These are phyloP conservation scores for Drosophila anomelani DNA, from an alignment of 2,888 invertebrate genomes.

Conservation along the genomic window DNA sequence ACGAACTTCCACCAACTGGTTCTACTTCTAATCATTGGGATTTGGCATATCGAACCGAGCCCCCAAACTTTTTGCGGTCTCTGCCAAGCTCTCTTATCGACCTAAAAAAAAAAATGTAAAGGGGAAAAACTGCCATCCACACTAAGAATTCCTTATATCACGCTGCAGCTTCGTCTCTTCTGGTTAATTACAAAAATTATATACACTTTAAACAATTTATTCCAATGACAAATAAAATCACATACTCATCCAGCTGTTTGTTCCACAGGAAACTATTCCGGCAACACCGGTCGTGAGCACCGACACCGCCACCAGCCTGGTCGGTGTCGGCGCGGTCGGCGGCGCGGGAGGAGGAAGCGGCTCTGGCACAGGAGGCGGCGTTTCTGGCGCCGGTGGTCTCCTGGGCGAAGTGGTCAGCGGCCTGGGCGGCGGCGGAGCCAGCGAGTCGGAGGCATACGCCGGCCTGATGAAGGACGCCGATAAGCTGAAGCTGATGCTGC, in stretches of 20 bases:
- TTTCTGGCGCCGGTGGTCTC: slow-evolving; percentile 40
- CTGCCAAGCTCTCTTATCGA: slow-evolving; percentile 45
- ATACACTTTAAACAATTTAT: not conserved
- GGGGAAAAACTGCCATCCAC: not conserved
- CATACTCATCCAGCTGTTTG: slow-evolving; percentile 13
- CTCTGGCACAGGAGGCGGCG: slow-evolving; percentile 30
- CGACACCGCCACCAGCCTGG: slow-evolving; percentile 70
- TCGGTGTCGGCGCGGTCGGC: slow-evolving; percentile 57
- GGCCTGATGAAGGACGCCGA: slow-evolving; percentile 91
- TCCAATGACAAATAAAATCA: slow-evolving; percentile 2
- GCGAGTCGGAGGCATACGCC: slow-evolving; percentile 82
- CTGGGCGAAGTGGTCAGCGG: slow-evolving; percentile 65
- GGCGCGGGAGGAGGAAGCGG: slow-evolving; percentile 52
- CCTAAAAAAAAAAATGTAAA: not conserved
- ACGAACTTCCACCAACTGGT: slow-evolving; percentile 60
- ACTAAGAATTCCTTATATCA: no score
- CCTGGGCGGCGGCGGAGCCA: slow-evolving; percentile 60
- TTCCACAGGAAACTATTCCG: slow-evolving; percentile 81
- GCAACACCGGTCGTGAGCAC: slow-evolving; percentile 78
- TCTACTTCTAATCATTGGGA: slow-evolving; percentile 72
- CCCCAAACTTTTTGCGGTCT: slow-evolving; percentile 76
- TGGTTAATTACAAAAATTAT: not conserved
- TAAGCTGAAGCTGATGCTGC: slow-evolving; percentile 94
- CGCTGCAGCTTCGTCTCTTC: not conserved
- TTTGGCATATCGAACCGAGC: slow-evolving; percentile 72